Conservation (phyloP, 2,888 invertebrate species). For the Flexamia atlantica region DNA sequence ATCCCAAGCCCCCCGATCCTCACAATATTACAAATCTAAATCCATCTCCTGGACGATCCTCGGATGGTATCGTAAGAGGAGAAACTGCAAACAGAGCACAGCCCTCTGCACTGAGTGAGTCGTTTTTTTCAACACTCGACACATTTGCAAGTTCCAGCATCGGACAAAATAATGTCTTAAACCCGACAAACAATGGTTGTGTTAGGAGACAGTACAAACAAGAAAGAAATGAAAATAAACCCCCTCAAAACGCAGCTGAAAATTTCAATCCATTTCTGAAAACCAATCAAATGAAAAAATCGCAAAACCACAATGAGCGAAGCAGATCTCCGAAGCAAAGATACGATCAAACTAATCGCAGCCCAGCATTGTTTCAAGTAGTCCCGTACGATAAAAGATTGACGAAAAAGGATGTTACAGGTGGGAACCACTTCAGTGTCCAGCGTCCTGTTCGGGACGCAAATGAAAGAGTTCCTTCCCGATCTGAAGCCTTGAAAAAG, state of each 20-base stretch:
- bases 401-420: not conserved
- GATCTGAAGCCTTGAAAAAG: not conserved
- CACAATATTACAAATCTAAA: too few species aligned
- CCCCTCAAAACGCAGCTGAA: not conserved
- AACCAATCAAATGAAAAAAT: not conserved
- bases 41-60: too few species aligned
- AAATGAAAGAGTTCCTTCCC: slow-evolving; percentile 16
- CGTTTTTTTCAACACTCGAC: not conserved
- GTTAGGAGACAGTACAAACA: not conserved
- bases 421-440: slow-evolving; percentile 21
- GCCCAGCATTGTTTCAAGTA: not conserved
- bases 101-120: not conserved
- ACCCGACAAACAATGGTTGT: not conserved
- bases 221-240: not conserved
- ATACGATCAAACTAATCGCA: not conserved
- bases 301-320: not conserved
- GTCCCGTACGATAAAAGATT: not conserved
- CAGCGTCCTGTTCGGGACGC: slow-evolving; percentile 2
- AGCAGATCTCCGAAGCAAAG: not conserved
- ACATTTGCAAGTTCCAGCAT: not conserved
- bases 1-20: too few species aligned
- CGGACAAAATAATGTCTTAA: not conserved
- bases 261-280: not conserved
- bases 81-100: not conserved
- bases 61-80: too few species aligned